Percentiles rank a stretch among this genome's conserved stretches.
These are phyloP conservation scores for Centroberyx gerrardi DNA, from an alignment of 2,797 vertebrate species.

Conservation along the genomic window DNA sequence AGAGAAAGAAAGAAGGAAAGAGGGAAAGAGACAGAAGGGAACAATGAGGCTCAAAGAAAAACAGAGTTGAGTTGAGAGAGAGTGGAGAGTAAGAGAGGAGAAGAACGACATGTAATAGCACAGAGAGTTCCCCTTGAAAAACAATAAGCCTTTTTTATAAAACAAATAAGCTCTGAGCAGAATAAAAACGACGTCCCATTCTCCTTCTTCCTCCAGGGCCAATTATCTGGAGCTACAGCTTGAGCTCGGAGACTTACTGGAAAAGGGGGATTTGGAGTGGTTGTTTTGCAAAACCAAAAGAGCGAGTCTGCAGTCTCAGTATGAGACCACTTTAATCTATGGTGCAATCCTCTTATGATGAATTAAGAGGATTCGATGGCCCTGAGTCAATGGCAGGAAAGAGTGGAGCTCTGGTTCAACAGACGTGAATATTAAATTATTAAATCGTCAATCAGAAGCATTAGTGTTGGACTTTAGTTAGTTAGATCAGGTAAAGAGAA, in stretches of 20 bases:
- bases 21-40: background rate
- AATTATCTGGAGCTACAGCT: conserved; percentile 64
- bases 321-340: conserved; percentile 67
- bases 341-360: conserved; percentile 70
- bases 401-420: conserved; percentile 23
- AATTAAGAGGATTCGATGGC: conserved; percentile 66
- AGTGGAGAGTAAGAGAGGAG: conserved; percentile 11
- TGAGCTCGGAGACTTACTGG: conserved; percentile 36
- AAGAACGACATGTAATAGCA: conserved; percentile 37
- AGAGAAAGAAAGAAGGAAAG: background rate
- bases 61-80: background rate
- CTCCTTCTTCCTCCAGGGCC: conserved; percentile 45
- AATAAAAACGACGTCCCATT: conserved; percentile 30
- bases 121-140: conserved; percentile 19
- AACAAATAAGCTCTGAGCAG: conserved; percentile 36
- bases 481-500: background rate
- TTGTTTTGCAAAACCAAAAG: conserved; percentile 60
- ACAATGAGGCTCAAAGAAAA: conserved; percentile 10
- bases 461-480: conserved; percentile 1
- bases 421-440: conserved; percentile 22
- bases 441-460: conserved; percentile 27
- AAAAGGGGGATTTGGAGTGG: conserved; percentile 59
- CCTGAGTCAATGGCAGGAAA: conserved; percentile 45
- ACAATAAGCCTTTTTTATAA: conserved; percentile 31
- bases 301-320: conserved; percentile 48